A percentile compares a stretch with the other conserved stretches of the same genome.
Conservation (phyloP, 2,797 vertebrate genomes). For the Sebastes taczanowskii region DNA sequence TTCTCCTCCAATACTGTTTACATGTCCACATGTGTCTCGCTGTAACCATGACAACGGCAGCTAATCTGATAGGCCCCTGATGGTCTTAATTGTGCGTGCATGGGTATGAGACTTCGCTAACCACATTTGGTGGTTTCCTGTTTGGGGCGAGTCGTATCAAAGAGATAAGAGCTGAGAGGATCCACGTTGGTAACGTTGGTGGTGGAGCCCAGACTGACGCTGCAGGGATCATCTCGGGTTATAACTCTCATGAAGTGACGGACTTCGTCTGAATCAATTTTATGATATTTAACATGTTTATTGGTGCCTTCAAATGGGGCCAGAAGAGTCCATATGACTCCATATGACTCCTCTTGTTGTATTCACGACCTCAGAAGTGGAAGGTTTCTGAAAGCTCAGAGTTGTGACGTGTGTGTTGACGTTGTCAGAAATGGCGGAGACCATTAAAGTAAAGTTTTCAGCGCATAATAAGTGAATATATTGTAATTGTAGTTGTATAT, state of each 20-base stretch:
- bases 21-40: conserved; percentile 66
- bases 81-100: conserved; percentile 41
- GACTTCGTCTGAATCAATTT: not conserved
- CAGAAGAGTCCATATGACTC: too few relatives aligned
- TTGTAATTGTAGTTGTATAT: too few relatives aligned
- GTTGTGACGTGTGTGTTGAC: too few relatives aligned
- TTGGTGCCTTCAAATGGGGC: not conserved
- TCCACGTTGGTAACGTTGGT: not conserved
- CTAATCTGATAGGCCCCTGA: conserved; percentile 61
- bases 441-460: too few relatives aligned
- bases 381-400: too few relatives aligned
- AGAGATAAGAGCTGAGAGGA: conserved; percentile 28
- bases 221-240: not conserved
- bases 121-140: conserved; percentile 67
- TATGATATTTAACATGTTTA: not conserved
- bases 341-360: too few relatives aligned
- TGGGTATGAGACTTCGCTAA: conserved; percentile 40
- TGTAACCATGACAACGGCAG: conserved; percentile 41
- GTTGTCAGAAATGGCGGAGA: too few relatives aligned
- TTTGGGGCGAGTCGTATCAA: conserved; percentile 36
- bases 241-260: not conserved
- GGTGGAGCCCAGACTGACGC: not conserved
- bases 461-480: too few relatives aligned
- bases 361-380: too few relatives aligned
- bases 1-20: conserved; percentile 50